A percentile compares a stretch with the other conserved stretches of the same genome.
These are phyloP conservation scores for Apteryx owenii DNA, from an alignment of 2,113 vertebrate species.

Conservation along the genomic window DNA sequence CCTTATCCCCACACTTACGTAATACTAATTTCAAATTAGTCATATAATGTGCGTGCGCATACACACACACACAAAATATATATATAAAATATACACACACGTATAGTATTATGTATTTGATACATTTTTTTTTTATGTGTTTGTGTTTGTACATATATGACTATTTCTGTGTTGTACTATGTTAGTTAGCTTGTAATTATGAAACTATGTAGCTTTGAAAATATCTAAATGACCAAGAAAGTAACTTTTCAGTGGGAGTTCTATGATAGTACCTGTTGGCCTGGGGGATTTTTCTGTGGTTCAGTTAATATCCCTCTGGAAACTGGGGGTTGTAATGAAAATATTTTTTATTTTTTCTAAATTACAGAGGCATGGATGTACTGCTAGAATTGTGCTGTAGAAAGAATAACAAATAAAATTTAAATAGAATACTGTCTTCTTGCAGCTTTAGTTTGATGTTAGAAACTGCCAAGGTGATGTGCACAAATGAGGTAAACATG, in stretches of 20 bases:
- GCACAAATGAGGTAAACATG: not conserved
- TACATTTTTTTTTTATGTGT: too few species aligned
- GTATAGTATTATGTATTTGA: too few species aligned
- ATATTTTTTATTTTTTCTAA: not conserved
- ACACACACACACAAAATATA: rapidly evolving
- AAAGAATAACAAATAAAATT: slow-evolving; percentile 29
- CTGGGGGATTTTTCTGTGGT: not conserved
- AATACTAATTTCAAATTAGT: not conserved
- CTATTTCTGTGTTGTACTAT: not conserved
- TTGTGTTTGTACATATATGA: not conserved
- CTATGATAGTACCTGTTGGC: rapidly evolving
- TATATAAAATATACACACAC: rapidly evolving
- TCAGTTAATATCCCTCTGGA: not conserved
- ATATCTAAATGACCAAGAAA: not conserved
- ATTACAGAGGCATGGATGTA: not conserved
- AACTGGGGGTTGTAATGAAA: not conserved
- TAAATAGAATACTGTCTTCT: not conserved
- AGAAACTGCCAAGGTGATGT: not conserved
- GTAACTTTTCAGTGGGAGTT: not conserved
- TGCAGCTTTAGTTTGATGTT: not conserved
- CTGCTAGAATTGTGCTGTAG: not conserved
- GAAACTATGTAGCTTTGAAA: not conserved
- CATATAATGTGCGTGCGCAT: rapidly evolving
- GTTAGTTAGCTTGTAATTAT: not conserved
- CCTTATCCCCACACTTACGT: not conserved